Evolutionary conservation across 1,140 invertebrate species (phyloP), one percentile per base, ranked within the genome.

Genomic region (Chironomus striatipennis): DNA sequence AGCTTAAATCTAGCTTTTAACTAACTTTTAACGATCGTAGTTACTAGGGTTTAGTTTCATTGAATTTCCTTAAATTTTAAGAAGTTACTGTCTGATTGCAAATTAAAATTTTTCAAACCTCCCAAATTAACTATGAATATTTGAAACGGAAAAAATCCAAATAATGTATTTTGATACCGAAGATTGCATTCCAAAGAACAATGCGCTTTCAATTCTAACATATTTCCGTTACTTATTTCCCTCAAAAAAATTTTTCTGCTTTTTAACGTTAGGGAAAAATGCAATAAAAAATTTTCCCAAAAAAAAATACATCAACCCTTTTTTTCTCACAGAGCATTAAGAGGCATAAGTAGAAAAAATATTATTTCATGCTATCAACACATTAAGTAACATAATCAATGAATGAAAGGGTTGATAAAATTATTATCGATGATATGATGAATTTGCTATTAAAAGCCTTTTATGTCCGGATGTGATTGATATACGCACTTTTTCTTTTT

Each of bases 291-390:
- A 67, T 70, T 70, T 70, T 70, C 20, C 20, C 20, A 3, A 21
- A 21, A 20, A 10, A 70, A 70, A 34, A 34, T 34, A 70, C 20
- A 20, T 70, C 65, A 70, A 70, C 65, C 65, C 65, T 70, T 70
- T 70, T 47, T 70, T 70, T 70, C 65, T 70, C 65, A 70, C 47
- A 34, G 5, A n/a, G n/a, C 47, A 57, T 57, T 57, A 57, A n/a
- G 47, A 57, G 47, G 47, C 24, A 34, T 34, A 57, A 57, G 47
- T n/a, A 57, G 47, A 57, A n/a, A 70, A 57, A 70, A 70, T 70
- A 70, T 70, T 70, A 70, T 70, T 70, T 70, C 65, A 70, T 70
- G 20, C 20, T 70, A 70, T 70, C 65, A 70, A 70, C 65, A 21
- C 65, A 70, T 70, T 70, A 70, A 70, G 65, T 20, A 70, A 70